Base-by-base conservation (phyloP, 2,113 vertebrate species). In the Psittacula cyanocephala region DNA sequence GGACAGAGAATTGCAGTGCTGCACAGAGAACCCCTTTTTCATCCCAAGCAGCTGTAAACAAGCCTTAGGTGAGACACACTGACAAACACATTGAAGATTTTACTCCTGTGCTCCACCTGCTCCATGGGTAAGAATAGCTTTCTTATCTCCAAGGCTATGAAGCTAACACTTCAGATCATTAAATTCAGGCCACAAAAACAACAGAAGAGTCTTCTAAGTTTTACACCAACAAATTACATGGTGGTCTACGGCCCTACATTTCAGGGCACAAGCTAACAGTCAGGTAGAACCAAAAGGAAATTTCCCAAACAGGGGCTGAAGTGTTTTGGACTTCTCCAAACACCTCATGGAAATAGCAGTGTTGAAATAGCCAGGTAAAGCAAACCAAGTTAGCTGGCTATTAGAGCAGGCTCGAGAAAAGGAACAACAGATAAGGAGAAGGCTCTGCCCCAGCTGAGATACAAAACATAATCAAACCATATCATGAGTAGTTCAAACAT, bases 121-220 rank as follows among this genome's bases (percentile, higher is more conserved):
- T 91, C 67, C 3, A 4, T 10, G 5, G 62, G 85, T 79, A 94
- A 96, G 94, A 92, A 91, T 65, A 95, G 78, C 49, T 37, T 60
- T 89, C 70, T 85, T 85, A 79, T 81, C 77, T 92, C 86, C 75
- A 77, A 88, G 53, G 59, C 67, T 91, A 95, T 95, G 81, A 77
- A 89, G 63, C 22, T 81, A 88, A 72, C n/a, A 27, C 70, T 95
- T 91, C 67, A 87, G 44, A 94, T 85, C 41, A 80, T 85, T 92
- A 69, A 60, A 87, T 72, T 92, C 78, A 69, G 81, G 79, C 67
- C 70, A 81, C 53, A 87, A 89, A 84, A 94, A 22, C 77, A 89
- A 82, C 28, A 47, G 72, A 57, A 85, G 14, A 74, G 53, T 70
- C 16, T 43, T 41, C 52, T 10, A 59, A 50, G 49, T 50, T 87